These are phyloP conservation scores for Eira barbara DNA, from an alignment of 2,113 vertebrate genomes.

Conservation along the genomic window DNA sequence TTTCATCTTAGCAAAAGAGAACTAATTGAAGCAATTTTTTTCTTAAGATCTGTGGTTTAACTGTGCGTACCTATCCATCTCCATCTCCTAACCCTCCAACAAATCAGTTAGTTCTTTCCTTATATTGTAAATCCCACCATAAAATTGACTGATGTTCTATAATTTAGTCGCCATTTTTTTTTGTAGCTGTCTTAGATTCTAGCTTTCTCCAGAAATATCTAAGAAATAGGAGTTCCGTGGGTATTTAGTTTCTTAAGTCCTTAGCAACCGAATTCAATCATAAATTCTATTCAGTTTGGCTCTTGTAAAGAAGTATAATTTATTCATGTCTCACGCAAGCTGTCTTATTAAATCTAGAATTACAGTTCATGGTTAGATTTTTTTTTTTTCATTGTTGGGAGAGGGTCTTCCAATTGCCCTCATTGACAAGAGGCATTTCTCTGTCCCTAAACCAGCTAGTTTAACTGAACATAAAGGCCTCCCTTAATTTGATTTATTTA, in stretches of 20 bases:
- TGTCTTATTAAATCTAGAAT: slow-evolving; percentile 69
- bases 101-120: slow-evolving; percentile 56
- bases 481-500: slow-evolving; percentile 50
- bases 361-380: slow-evolving; percentile 63
- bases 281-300: slow-evolving; percentile 67
- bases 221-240: slow-evolving; percentile 50
- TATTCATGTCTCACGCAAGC: slow-evolving; percentile 60
- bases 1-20: slow-evolving; percentile 64
- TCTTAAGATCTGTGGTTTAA: slow-evolving; percentile 30
- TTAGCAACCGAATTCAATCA: slow-evolving; percentile 74
- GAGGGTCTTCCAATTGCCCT: slow-evolving; percentile 50
- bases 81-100: background rate
- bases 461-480: slow-evolving; percentile 55
- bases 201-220: slow-evolving; percentile 43
- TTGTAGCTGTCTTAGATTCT: slow-evolving; percentile 53
- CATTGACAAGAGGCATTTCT: slow-evolving; percentile 51
- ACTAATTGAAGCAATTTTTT: slow-evolving; percentile 63
- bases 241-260: slow-evolving; percentile 67
- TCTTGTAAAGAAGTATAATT: slow-evolving; percentile 53
- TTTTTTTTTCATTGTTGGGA: background rate
- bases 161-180: slow-evolving; percentile 46
- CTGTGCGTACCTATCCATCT: slow-evolving; percentile 44
- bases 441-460: slow-evolving; percentile 62
- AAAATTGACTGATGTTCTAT: slow-evolving; percentile 51
- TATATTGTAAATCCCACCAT: slow-evolving; percentile 52